Conservation (phyloP, 1,140 invertebrate genomes). For the Eumeta japonica region DNA sequence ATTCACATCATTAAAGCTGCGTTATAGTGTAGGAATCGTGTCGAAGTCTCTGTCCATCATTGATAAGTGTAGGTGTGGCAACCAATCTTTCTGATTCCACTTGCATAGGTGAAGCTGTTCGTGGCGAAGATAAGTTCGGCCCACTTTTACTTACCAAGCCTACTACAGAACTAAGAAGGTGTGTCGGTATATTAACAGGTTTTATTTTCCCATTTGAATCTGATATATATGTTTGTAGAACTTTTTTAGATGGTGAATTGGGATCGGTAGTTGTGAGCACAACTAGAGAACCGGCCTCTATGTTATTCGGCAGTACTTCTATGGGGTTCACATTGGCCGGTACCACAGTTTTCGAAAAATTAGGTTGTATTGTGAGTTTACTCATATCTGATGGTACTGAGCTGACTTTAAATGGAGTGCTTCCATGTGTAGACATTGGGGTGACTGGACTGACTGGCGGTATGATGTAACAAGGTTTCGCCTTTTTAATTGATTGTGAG, state of each 20-base stretch:
- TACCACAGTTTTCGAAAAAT: not conserved
- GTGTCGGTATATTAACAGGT: slow-evolving; percentile 29
- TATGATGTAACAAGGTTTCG: too few relatives aligned
- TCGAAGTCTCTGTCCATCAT: too few relatives aligned
- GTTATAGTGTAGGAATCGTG: slow-evolving; percentile 39
- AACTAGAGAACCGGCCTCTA: slow-evolving; percentile 40
- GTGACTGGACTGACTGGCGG: too few relatives aligned
- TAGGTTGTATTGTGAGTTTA: too few relatives aligned
- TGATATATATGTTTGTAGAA: slow-evolving; percentile 46
- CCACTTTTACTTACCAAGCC: slow-evolving; percentile 45
- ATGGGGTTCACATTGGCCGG: not conserved
- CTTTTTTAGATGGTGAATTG: slow-evolving; percentile 38
- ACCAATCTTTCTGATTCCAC: too few relatives aligned
- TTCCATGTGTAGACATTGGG: not conserved
- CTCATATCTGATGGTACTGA: too few relatives aligned
- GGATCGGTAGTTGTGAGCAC: slow-evolving; percentile 43
- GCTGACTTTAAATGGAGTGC: too few relatives aligned
- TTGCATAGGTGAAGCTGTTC: too few relatives aligned
- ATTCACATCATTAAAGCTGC: too few relatives aligned
- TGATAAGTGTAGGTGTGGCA: too few relatives aligned
- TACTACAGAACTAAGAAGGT: slow-evolving; percentile 35
- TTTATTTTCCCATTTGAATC: slow-evolving; percentile 29
- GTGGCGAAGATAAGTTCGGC: slow-evolving; percentile 13
- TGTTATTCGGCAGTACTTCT: slow-evolving; percentile 23
- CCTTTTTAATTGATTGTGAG: too few relatives aligned